A percentile compares a stretch with the other conserved stretches of the same genome.
phyloP scores from a whole-genome alignment of 2,888 invertebrate species.

The Oscheius sp. region DNA sequence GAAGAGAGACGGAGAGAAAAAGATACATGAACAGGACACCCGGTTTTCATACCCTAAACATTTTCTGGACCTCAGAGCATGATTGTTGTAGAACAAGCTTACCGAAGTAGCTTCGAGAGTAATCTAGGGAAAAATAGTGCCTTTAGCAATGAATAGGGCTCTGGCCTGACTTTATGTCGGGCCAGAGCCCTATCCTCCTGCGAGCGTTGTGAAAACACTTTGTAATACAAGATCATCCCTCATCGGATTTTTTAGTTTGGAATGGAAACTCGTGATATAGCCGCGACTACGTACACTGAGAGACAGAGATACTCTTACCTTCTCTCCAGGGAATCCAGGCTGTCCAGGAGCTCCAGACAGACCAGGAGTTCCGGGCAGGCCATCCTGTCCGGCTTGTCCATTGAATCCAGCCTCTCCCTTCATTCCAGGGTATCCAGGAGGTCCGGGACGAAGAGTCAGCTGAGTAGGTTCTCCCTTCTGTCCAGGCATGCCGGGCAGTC shows the following conservation, averaged over 20 bases:
- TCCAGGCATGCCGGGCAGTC: slow-evolving; percentile 94
- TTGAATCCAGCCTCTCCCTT: slow-evolving; percentile 84
- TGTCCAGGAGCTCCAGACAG: slow-evolving; percentile 67
- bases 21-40: background rate
- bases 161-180: too few species aligned
- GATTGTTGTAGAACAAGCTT: too few species aligned
- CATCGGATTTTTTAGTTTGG: too few species aligned
- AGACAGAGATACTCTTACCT: slow-evolving; percentile 75
- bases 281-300: too few species aligned
- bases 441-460: slow-evolving; percentile 81
- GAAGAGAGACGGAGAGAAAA: background rate
- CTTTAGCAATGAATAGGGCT: too few species aligned
- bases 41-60: background rate
- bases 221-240: too few species aligned
- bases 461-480: slow-evolving; percentile 85
- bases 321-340: slow-evolving; percentile 76
- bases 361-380: slow-evolving; percentile 76
- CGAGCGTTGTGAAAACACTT: too few species aligned
- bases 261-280: too few species aligned
- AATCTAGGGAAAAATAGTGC: too few species aligned
- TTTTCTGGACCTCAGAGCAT: too few species aligned
- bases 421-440: slow-evolving; percentile 68
- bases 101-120: too few species aligned
- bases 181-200: too few species aligned
- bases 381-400: slow-evolving; percentile 75